Base-by-base conservation (phyloP, 2,113 vertebrate species). In the Tachysurus vachellii region DNA sequence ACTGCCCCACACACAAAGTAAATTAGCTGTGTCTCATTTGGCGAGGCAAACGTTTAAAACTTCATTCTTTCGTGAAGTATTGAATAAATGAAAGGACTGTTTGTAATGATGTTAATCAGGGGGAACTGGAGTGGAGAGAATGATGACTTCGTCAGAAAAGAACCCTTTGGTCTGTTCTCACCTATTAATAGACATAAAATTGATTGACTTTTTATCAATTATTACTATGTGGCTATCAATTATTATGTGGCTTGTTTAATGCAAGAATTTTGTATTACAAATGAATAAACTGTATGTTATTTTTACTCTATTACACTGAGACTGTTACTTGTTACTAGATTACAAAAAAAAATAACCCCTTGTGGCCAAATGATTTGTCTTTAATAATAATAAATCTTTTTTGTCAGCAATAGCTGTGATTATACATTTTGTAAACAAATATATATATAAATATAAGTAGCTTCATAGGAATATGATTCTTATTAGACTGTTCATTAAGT, bases 21-120 rank as follows among this genome's bases (percentile, higher is more conserved):
- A 89, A 89, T 88, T 84, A 66, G 77, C 86, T 44, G 31, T 83
- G 71, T 82, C 76, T 54, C 57, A 66, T 80, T 47, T 84, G 47
- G 31, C 70, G 44, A 88, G 84, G 73, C 84, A 89, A 64, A 19
- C 62, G 80, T 85, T 77, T 70, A 80, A 82, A 87, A 83, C 86
- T 28, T 80, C 64, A 86, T 73, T 47, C 83, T 85, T 71, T 77
- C 23, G 81, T 75, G 82, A 70, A 64, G 84, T 83, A 82, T 66
- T 83, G 79, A 85, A 80, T 28, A 17, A 77, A 87, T 75, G 11
- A 89, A 62, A 5, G 61, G 13, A 76, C 12, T 44, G 53, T 66
- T 57, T 82, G 50, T 84, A 76, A 66, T 66, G 19, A 85, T 42
- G 36, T 89, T 70, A 80, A 79, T 79, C 31, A 28, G 23, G 68